A percentile compares a stretch with the other conserved stretches of the same genome.
Conservation (phyloP, 2,797 vertebrate genomes). For the Bovichtus diacanthus region DNA sequence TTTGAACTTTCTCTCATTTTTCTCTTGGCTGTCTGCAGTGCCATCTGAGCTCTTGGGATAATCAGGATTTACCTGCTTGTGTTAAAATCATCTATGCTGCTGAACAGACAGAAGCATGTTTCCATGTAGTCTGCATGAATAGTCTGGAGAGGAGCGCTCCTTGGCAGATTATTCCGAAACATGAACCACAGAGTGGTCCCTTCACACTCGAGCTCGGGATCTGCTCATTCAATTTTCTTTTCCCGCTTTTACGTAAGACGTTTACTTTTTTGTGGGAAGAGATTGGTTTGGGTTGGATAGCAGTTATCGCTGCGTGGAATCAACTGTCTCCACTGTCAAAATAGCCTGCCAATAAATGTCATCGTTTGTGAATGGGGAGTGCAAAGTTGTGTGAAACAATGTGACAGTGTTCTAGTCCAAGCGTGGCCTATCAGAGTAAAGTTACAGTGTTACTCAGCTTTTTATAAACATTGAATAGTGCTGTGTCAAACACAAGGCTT, state of each 20-base stretch:
- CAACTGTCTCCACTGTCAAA: slow-evolving; percentile 25
- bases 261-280: slow-evolving; percentile 38
- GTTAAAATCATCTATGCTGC: slow-evolving; percentile 65
- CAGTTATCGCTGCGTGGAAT: slow-evolving; percentile 26
- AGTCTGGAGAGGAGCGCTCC: slow-evolving; percentile 36
- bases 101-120: slow-evolving; percentile 53
- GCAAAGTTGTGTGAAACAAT: slow-evolving; percentile 20
- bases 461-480: slow-evolving; percentile 69
- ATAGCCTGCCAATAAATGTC: slow-evolving; percentile 11
- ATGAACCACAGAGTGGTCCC: slow-evolving; percentile 53
- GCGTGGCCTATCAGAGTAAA: slow-evolving; percentile 31
- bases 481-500: slow-evolving; percentile 72
- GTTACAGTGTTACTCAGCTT: slow-evolving; percentile 67
- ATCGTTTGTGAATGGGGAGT: slow-evolving; percentile 15
- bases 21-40: slow-evolving; percentile 54
- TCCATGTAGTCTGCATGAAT: slow-evolving; percentile 58
- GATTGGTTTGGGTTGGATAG: slow-evolving; percentile 37
- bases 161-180: slow-evolving; percentile 64
- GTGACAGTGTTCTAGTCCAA: slow-evolving; percentile 19
- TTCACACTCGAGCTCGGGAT: slow-evolving; percentile 39
- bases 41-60: slow-evolving; percentile 50
- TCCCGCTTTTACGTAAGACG: slow-evolving; percentile 35
- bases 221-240: slow-evolving; percentile 67
- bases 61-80: slow-evolving; percentile 56
- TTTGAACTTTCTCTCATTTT: slow-evolving; percentile 67